Percentiles rank a stretch among this genome's conserved stretches.
phyloP scores from a whole-genome alignment of 1,140 invertebrate genomes.

The Pentalonia nigronervosa region DNA sequence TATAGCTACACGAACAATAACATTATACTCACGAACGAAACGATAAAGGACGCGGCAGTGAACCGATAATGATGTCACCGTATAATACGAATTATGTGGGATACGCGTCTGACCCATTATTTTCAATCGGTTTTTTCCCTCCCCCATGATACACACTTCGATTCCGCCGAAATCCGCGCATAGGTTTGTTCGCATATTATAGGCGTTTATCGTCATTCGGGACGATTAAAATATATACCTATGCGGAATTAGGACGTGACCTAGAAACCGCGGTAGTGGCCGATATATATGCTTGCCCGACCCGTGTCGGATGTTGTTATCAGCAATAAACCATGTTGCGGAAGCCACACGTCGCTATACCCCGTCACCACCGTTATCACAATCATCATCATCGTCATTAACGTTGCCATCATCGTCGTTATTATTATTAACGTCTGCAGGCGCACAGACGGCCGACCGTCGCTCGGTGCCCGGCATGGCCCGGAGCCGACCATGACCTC shows the following conservation, averaged over 20 bases:
- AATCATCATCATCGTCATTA: not conserved
- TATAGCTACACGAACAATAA: not conserved
- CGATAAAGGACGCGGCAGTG: not conserved
- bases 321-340: not conserved
- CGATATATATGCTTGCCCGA: not conserved
- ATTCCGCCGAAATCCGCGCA: not conserved
- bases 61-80: not conserved
- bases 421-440: not conserved
- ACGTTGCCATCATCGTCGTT: not conserved
- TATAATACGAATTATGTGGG: not conserved
- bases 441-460: not conserved
- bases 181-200: too few relatives aligned
- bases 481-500: conserved; percentile 30
- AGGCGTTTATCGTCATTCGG: not conserved
- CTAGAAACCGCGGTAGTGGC: conserved; percentile 6
- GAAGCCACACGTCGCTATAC: not conserved
- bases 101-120: not conserved
- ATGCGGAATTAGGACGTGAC: not conserved
- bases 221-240: not conserved
- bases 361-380: too few relatives aligned
- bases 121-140: not conserved
- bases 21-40: not conserved
- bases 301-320: not conserved
- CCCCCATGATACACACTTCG: not conserved
- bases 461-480: not conserved